Conservation (phyloP, 1,140 invertebrate genomes). For the Drosophila erecta region DNA sequence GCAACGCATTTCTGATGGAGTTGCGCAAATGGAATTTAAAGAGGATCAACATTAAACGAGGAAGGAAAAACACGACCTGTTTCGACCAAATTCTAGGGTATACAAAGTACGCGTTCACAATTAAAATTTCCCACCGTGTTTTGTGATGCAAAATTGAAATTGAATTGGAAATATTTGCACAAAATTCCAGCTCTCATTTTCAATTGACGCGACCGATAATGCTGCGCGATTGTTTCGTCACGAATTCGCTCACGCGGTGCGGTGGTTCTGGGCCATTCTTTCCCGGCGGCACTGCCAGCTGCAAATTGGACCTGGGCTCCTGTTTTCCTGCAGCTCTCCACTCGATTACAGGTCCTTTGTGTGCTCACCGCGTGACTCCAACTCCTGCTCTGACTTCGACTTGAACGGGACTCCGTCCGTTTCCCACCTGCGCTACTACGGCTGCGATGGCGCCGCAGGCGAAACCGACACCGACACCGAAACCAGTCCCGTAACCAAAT, state of each 20-base stretch:
- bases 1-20: too few relatives aligned
- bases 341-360: conserved; percentile 79
- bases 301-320: conserved; percentile 43
- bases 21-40: background rate
- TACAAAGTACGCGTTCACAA: background rate
- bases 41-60: background rate
- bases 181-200: conserved; percentile 77
- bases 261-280: background rate
- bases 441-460: conserved; percentile 20
- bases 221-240: conserved; percentile 58
- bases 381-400: background rate
- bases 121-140: background rate
- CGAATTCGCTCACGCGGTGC: conserved; percentile 5
- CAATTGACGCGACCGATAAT: conserved; percentile 60
- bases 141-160: conserved; percentile 71
- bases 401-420: conserved; percentile 22
- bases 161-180: conserved; percentile 76
- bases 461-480: conserved; percentile 66
- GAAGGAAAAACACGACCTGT: too few relatives aligned
- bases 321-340: conserved; percentile 55
- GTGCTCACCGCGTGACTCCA: conserved; percentile 5
- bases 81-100: background rate
- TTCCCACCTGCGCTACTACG: background rate
- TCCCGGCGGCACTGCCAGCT: conserved; percentile 19
- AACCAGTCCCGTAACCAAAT: conserved; percentile 70